Evolutionary conservation across 2,797 vertebrate genomes (phyloP).

Genomic region (Anguilla megastoma): DNA sequence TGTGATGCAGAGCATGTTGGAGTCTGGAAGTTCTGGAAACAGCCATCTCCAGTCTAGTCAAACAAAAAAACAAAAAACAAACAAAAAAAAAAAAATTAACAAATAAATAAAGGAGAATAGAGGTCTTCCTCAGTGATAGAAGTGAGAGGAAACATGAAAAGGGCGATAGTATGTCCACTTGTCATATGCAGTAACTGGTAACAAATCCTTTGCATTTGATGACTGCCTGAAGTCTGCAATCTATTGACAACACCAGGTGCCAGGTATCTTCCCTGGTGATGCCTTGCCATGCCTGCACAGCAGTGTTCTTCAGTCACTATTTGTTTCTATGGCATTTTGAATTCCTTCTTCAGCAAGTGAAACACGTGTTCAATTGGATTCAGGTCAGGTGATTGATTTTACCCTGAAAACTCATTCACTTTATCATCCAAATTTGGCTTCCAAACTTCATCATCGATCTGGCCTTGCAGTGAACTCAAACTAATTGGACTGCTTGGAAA

Average conservation of each 20-base stretch:
- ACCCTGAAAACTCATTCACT: constrained; percentile 54
- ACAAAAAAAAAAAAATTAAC: not conserved
- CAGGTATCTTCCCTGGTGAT: not conserved
- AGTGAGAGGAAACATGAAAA: not conserved
- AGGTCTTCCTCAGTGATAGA: not conserved
- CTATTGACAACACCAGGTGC: not conserved
- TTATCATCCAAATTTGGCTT: constrained; percentile 27
- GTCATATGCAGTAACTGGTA: not conserved
- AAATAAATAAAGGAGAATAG: not conserved
- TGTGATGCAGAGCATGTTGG: not conserved
- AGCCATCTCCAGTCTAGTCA: not conserved
- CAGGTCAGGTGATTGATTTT: no score
- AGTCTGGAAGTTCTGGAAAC: not conserved
- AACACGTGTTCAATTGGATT: no score
- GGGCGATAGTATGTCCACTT: not conserved
- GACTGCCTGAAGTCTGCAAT: not conserved
- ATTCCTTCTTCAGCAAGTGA: no score
- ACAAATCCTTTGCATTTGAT: no score
- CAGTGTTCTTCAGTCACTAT: no score
- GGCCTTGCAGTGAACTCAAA: not conserved
- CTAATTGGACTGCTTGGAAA: not conserved
- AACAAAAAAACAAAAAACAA: not conserved
- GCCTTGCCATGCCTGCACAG: no score
- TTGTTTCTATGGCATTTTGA: no score
- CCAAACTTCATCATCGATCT: not conserved